phyloP scores from a whole-genome alignment of 1,140 invertebrate genomes.

The Caenorhabditis remanei region DNA sequence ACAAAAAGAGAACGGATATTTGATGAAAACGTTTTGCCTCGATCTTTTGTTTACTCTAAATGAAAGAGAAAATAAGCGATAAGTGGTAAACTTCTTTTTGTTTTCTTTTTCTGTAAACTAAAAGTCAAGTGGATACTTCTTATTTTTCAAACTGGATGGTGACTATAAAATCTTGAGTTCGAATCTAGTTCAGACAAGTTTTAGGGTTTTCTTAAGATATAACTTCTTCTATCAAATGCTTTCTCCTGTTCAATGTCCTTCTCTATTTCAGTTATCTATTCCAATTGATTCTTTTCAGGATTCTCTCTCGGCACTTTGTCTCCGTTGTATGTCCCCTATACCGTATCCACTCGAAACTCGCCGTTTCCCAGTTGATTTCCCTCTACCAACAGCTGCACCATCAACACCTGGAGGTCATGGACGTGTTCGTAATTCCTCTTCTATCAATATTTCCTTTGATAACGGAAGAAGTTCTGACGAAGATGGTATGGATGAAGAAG shows the following conservation, averaged over 20 bases:
- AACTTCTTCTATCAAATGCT: not conserved
- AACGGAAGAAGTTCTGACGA: slow-evolving; percentile 70
- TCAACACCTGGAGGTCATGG: slow-evolving; percentile 48
- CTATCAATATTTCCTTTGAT: slow-evolving; percentile 62
- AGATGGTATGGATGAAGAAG: slow-evolving; percentile 62
- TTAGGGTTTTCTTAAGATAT: not conserved
- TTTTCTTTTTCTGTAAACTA: not conserved
- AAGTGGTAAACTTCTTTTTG: slow-evolving; percentile 46
- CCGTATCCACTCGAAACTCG: slow-evolving; percentile 68
- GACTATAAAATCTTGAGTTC: not conserved
- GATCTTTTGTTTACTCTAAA: slow-evolving; percentile 11
- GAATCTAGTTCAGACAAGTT: not conserved
- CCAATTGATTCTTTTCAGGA: slow-evolving; percentile 67
- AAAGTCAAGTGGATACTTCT: slow-evolving; percentile 3
- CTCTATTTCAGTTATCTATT: not conserved
- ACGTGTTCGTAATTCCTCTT: slow-evolving; percentile 30
- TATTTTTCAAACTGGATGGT: not conserved
- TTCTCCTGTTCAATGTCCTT: not conserved
- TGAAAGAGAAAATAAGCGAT: slow-evolving; percentile 38
- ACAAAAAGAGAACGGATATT: slow-evolving; percentile 32
- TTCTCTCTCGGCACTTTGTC: slow-evolving; percentile 72
- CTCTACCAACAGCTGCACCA: slow-evolving; percentile 54
- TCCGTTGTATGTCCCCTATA: slow-evolving; percentile 69
- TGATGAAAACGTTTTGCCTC: not conserved
- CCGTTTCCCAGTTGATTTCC: slow-evolving; percentile 68